Evolutionary conservation across 1,140 invertebrate species (phyloP), one percentile per base, ranked within the genome.

Genomic region (Nymphalis io): DNA sequence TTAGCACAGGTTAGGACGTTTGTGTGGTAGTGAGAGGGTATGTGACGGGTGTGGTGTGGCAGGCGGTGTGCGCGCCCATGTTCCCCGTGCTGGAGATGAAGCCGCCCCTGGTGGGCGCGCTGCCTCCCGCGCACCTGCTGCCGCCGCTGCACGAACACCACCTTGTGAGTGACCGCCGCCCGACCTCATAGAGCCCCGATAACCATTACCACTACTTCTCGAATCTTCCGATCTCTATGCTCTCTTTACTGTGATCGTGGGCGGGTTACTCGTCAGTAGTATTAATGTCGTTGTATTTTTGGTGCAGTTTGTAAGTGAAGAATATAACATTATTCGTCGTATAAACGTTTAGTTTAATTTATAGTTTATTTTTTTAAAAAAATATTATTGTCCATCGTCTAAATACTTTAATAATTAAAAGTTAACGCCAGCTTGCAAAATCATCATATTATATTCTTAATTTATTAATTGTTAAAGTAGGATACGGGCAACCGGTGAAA

Each of bases 71-170:
- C 92, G 93, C 93, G 93, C 94, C 93, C 93, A 93, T 94, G 94
- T 94, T 93, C 94, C 94, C 94, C 90, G 93, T 95, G 93, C 93
- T 95, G 94, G 95, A 96, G 93, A 94, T 95, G 84, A 89, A 89
- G 93, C 94, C 94, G 93, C 95, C 95, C 92, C 94, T 95, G 90
- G 94, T 93, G 93, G 95, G 95, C 93, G 95, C 95, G 86, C 93
- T 95, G 93, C 95, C 95, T 92, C 95, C 95, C 87, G 94, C 94
- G 92, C 95, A 95, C 93, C 93, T 95, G 89, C 93, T 92, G 80
- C 88, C 85, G 79, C 84, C 85, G 83, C 86, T 89, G 69, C 87
- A 90, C 84, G 86, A 89, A 59, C 87, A 89, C 86, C 89, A 89
- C 84, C 86, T 91, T 75, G 89, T 91, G 89, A 91, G 89, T 91